Base-by-base conservation (phyloP, 2,113 vertebrate genomes). In the Pleuronectes platessa region DNA sequence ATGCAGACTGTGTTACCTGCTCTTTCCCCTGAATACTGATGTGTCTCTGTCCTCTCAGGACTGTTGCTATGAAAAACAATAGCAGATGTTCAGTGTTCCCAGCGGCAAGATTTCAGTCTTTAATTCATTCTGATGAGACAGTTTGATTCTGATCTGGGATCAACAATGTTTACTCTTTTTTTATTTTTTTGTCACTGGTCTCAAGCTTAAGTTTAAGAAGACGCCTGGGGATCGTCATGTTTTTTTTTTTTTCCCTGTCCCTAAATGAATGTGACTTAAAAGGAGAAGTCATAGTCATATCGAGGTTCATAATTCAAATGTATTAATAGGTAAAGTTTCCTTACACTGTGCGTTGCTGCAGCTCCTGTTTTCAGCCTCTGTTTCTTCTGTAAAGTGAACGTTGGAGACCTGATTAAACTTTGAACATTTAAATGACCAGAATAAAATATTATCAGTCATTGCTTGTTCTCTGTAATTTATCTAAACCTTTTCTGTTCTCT, bases 51-150 rank as follows among this genome's bases (percentile, higher is more conserved):
- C 27, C 68, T 82, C 68, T 49, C 56, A 2, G 45, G 63, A 62
- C 55, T 74, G 60, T 54, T 70, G 31, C 20, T 61, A 81, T 73
- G 73, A 75, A 78, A 83, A 89, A 86, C 62, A 74, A 61, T 21
- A 79, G 62, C 85, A 88, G 87, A 87, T 89, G 89, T 79, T 79
- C 7, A 6, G 37, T 15, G 0, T 15, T 61, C 76, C 76, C 61
- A 5, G 62, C 2, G 40, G 63, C 71, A 47, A 65, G 21, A 62
- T 65, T 76, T 70, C 37, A 23, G 21, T 37, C 73, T 63, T 60
- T 61, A 37, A 55, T 73, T 77, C 62, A 20, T 18, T 58, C 58
- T 23, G 12, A 14, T 3, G 9, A 77, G 47, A 68, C 54, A 5
- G 56, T 31, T 31, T 31, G 31, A 31, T 56, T 62, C 45, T 14